Evolutionary conservation across 2,888 invertebrate species (phyloP), one percentile per base, ranked within the genome.

Genomic region (Hoplodrina ambigua): DNA sequence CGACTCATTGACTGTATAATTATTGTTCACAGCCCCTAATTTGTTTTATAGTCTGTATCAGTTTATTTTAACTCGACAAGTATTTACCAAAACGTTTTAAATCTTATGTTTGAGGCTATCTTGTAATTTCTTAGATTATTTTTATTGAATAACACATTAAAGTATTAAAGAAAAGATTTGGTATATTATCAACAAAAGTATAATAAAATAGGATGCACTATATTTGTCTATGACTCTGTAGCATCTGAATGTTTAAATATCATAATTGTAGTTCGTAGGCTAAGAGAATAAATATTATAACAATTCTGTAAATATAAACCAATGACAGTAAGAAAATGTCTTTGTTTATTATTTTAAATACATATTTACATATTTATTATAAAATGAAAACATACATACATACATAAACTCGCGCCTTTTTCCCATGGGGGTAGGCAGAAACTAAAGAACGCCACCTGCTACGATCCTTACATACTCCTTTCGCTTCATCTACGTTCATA

Each of bases 261-360:
- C 41, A 20, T 57, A 8, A 5, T 4, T 46, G 46, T 17, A 17
- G 46, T 61, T 8, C 8, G 8, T 37, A 72, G 0, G 5, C 20
- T 66, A 52, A 79, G 50, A 58, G 2, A 56, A 49, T 33, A 49
- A 15, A 46, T 37, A 15, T 5, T 58, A 6, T 4, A 49, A 33
- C 15, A 76, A 52, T 61, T 54, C 33, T 73, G 60, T 75, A 79
- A 61, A 71, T 78, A 65, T 79, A 79, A 79, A 75, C 30, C 46
- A 46, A 46, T 46, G 17, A 17, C 17, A 46, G 46, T 6, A 46
- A 17, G 17, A 46, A 17, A 44, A 15, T 15, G 13, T 2, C 13
- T 44, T 44, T 44, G 5, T 8, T 37, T 37, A 8, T 37, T 37
- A 1, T 8, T 37, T 37, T 1, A 37, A 8, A 37, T 8, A 1